Base-by-base conservation (phyloP, 53 echinoderm and acorn worm genomes). In the Paracentrotus lividus region DNA sequence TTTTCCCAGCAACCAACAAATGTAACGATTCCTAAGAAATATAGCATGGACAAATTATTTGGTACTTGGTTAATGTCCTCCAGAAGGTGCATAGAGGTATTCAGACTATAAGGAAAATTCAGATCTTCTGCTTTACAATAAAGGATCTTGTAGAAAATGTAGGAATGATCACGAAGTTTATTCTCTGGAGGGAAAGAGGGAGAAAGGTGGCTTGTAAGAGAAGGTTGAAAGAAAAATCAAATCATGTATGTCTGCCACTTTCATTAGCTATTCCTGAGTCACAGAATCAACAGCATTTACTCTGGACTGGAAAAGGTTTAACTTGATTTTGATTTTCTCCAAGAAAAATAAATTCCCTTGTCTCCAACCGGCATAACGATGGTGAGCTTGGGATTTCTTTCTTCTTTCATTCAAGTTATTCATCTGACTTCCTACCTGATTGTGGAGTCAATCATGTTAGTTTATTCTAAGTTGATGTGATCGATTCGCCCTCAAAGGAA, bases 221-320 rank as follows among this genome's bases (percentile, higher is more conserved):
- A 6, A 51, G 51, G 51, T 51, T 4, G 24, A 3, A 52, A 85
- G 15, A 29, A 85, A 88, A 88, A 88, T 88, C 88, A 18, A 59
- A 88, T 88, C 38, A 57, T 59, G 31, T 5, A 15, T 88, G 88
- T 88, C 88, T 88, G 51, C 55, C 88, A 88, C 88, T 57, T 53
- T 88, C 88, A 88, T 88, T 88, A 88, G 59, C 59, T 88, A 21
- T 88, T 88, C 88, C 88, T 88, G 88, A 88, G 18, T 88, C 88
- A 88, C 55, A 57, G 88, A 57, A 88, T 57, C 88, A 88, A 57
- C 57, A 57, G 38, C 40, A 36, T 58, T 88, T 85, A 85, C 85
- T 85, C 13, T 21, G 51, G 49, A 20, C 49, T 29, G 21, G 27
- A 52, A 45, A 85, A 24, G n/a, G 51, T 51, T 51, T 21, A 49